Percentiles rank a stretch among this genome's conserved stretches.
phyloP scores from a whole-genome alignment of 2,888 invertebrate species.

The Eristalis arbustorum region DNA sequence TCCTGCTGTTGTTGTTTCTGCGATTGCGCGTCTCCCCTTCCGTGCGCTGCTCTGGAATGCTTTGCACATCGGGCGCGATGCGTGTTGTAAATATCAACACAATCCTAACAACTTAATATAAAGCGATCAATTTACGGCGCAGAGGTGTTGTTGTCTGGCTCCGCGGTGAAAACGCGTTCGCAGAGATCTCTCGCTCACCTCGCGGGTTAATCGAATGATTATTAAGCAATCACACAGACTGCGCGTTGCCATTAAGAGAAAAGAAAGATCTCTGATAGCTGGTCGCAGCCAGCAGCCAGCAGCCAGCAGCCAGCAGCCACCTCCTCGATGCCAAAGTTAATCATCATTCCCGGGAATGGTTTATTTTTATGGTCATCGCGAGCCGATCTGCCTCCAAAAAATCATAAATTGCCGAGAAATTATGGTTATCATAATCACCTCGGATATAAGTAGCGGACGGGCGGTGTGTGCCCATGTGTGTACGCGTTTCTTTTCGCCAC shows the following conservation, averaged over 20 bases:
- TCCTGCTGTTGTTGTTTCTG: background rate
- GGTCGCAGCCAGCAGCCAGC: no score
- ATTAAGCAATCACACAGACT: slow-evolving; percentile 62
- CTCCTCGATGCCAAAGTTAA: slow-evolving; percentile 58
- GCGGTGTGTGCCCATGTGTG: background rate
- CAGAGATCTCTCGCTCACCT: slow-evolving; percentile 32
- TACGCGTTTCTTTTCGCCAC: slow-evolving; percentile 24
- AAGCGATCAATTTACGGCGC: slow-evolving; percentile 64
- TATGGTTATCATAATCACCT: slow-evolving; percentile 70
- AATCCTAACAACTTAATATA: slow-evolving; percentile 67
- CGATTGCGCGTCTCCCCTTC: background rate
- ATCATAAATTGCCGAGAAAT: slow-evolving; percentile 70
- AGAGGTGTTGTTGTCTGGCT: slow-evolving; percentile 49
- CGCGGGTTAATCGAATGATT: slow-evolving; percentile 68
- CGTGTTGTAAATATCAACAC: slow-evolving; percentile 56
- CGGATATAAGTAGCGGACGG: slow-evolving; percentile 63
- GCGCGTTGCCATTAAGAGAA: slow-evolving; percentile 66
- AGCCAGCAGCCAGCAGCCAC: no score
- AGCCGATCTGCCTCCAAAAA: slow-evolving; percentile 63
- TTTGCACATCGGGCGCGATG: background rate
- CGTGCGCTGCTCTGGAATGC: background rate
- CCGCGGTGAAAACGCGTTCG: slow-evolving; percentile 44
- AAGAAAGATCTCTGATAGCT: slow-evolving; percentile 60
- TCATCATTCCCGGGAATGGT: slow-evolving; percentile 67
- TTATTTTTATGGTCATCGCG: slow-evolving; percentile 66